Base-by-base conservation (phyloP, 2,797 vertebrate species). In the Coregonus sp. region DNA sequence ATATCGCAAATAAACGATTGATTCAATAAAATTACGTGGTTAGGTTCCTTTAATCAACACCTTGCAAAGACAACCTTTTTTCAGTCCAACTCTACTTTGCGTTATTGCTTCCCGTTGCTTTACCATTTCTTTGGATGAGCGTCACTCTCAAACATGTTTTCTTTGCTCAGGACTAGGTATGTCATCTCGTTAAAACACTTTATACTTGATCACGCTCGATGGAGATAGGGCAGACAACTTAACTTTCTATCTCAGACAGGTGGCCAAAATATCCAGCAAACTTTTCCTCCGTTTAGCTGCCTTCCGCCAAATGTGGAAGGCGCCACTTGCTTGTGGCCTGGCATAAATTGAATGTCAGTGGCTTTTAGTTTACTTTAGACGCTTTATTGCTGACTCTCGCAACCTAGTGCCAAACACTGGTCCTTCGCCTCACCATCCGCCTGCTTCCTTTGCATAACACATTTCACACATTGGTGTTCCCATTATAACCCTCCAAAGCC, bases 401-500 rank as follows among this genome's bases (percentile, higher is more conserved):
- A 74, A 86, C 86, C 88, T 82, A 81, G 81, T 90, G 91, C 90
- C 91, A 92, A 90, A 87, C 66, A 75, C 54, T 83, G 83, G 84
- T 82, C 80, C 84, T 86, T 81, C 79, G 85, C 87, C 85, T 75
- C 87, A 88, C 86, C 85, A 86, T 85, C 84, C 74, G 80, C 84
- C 87, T 87, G 87, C 86, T 91, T 91, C 91, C 90, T 92, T 91
- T 90, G 84, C 85, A 89, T 86, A 90, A 91, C 90, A 92, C 92
- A 92, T 94, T 93, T 94, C 90, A 93, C 93, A 93, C 91, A 89
- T 90, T 93, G 89, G 79, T 91, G 90, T 93, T 92, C 89, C 91
- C 90, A 92, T 92, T 93, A 88, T 92, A 77, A 86, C 79, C 79
- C 7, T 37, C 78, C 84, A 86, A 91, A 89, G 91, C 89, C 89